Percentiles rank a stretch among this genome's conserved stretches.
Conservation (phyloP, 2,888 invertebrate species). For the Ischnus inquisitorius region DNA sequence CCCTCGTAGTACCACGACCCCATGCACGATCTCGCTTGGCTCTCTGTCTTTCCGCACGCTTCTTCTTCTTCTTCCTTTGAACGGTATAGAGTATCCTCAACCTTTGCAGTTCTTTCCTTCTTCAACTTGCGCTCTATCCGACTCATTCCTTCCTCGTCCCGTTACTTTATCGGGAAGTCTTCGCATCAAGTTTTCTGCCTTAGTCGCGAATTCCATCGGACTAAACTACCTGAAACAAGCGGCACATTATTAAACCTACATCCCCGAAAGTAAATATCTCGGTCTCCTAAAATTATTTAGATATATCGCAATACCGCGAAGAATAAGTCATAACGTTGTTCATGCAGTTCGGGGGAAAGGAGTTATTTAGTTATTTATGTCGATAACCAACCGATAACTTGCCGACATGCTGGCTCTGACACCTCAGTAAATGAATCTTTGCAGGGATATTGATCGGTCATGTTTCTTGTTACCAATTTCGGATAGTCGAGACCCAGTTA, state of each 20-base stretch:
- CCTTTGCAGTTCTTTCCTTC: constrained; percentile 50
- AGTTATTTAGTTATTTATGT: not conserved
- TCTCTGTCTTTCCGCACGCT: constrained; percentile 43
- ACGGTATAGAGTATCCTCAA: constrained; percentile 46
- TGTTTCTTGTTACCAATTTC: constrained; percentile 2
- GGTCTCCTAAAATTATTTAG: not conserved
- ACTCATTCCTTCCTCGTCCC: constrained; percentile 25
- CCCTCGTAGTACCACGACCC: constrained; percentile 54
- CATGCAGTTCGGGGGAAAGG: not conserved
- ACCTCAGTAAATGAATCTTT: constrained; percentile 13
- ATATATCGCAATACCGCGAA: not conserved
- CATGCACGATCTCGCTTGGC: constrained; percentile 54
- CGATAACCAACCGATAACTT: not conserved
- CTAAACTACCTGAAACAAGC: constrained; percentile 74
- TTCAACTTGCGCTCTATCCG: constrained; percentile 34
- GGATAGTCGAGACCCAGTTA: constrained; percentile 3
- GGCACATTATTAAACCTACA: constrained; percentile 20
- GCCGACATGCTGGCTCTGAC: constrained; percentile 1
- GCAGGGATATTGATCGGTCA: constrained; percentile 11
- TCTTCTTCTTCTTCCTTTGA: constrained; percentile 33
- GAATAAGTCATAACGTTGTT: not conserved
- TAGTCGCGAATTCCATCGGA: constrained; percentile 77
- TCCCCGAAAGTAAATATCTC: not conserved
- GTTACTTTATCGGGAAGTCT: constrained; percentile 36
- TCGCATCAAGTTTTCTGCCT: constrained; percentile 72